These are phyloP conservation scores for Danionella cerebrum DNA, from an alignment of 2,113 vertebrate species.

Conservation along the genomic window DNA sequence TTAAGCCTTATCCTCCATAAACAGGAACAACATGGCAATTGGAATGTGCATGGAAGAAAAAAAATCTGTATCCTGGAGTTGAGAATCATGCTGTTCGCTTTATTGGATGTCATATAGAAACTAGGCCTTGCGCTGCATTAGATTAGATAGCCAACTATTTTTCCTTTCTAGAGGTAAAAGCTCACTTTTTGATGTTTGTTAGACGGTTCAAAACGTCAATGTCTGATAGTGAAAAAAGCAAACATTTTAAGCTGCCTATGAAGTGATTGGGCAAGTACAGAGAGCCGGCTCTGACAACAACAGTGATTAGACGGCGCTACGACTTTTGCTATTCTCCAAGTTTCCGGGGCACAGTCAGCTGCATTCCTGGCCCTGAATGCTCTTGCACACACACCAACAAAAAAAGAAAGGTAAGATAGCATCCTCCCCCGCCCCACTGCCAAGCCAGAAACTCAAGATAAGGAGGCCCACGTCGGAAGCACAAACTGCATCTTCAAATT, in stretches of 20 bases:
- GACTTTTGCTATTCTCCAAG: conserved; percentile 35
- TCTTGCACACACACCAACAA: conserved; percentile 16
- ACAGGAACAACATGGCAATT: conserved; percentile 42
- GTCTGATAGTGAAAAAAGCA: conserved; percentile 54
- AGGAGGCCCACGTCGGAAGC: conserved; percentile 45
- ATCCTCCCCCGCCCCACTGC: conserved; percentile 26
- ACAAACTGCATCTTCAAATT: conserved; percentile 49
- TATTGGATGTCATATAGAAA: conserved; percentile 31
- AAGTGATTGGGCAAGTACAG: conserved; percentile 45
- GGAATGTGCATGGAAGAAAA: conserved; percentile 45
- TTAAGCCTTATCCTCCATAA: conserved; percentile 45
- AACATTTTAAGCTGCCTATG: conserved; percentile 48
- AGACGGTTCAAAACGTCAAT: conserved; percentile 18
- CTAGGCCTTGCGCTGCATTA: conserved; percentile 22
- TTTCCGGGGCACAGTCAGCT: conserved; percentile 32
- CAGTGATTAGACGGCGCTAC: conserved; percentile 36
- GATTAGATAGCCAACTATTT: background rate
- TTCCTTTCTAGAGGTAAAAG: background rate
- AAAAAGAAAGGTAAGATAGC: conserved; percentile 36
- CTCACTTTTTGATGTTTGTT: background rate
- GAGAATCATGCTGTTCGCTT: conserved; percentile 36
- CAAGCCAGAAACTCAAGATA: conserved; percentile 39
- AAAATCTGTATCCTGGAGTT: conserved; percentile 43
- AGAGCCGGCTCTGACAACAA: conserved; percentile 30
- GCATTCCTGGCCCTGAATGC: conserved; percentile 37